Base-by-base conservation (phyloP, 2,113 vertebrate genomes). In the Lutjanus erythropterus region DNA sequence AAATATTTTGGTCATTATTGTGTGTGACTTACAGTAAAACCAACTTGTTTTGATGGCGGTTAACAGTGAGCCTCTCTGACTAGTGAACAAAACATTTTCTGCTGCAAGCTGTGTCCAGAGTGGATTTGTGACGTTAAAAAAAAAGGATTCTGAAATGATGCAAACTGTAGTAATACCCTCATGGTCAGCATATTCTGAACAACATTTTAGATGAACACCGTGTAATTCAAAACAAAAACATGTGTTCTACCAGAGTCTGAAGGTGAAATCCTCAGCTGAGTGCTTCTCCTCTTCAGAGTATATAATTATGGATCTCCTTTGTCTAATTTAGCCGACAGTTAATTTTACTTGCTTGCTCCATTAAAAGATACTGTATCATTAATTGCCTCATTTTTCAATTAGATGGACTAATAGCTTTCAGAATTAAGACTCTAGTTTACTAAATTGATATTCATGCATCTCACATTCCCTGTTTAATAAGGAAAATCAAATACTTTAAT, bases 301-400 rank as follows among this genome's bases (percentile, higher is more conserved):
- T 10, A 41, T 10, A 61, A 44, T 72, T 49, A 85, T 58, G 25
- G 59, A 78, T 68, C 41, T 59, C 29, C 60, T 73, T 65, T 69
- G 47, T 71, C 78, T 71, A 77, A 78, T 81, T 77, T 83, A 62
- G 69, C 58, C 27, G 15, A 11, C 42, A 69, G 27, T 79, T 88
- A 52, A 68, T 82, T 74, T 64, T 64, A 78, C 47, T 60, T 81
- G 41, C 53, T 75, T 58, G 37, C 67, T 68, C 56, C 61, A 65
- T 72, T 50, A 66, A 77, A 79, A 78, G 46, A 71, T 23, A 60
- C 2, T 19, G 16, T 27, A 70, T 78, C 67, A 83, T 87, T 70
- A 74, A 67, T 79, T 56, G 71, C 47, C 64, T 61, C 15, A 75
- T 84, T 78, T 72, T 81, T 79, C 69, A 84, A 77, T 84, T 84